Percentiles rank a stretch among this genome's conserved stretches.
Evolutionary conservation across 2,797 vertebrate genomes (phyloP).

Genomic region (Pipistrellus nathusii): DNA sequence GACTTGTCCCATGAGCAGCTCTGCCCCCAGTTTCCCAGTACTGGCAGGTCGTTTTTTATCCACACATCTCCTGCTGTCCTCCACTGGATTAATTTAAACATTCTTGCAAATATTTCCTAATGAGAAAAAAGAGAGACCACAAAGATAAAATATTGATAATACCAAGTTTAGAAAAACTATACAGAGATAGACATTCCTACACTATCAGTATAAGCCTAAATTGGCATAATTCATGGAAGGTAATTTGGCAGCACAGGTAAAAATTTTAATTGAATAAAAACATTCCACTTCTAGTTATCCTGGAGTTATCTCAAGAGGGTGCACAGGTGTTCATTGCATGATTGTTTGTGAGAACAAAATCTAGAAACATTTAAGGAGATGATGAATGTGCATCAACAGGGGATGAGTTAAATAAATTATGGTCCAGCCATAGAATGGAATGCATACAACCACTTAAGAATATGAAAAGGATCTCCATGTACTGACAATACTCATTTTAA

Average conservation of each 20-base stretch:
- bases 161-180: not conserved
- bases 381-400: not conserved
- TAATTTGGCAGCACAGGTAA: not conserved
- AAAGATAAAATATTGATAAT: not conserved
- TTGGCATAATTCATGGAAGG: not conserved
- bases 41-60: not conserved
- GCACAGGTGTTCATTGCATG: not conserved
- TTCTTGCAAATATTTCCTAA: conserved; percentile 30
- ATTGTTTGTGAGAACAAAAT: not conserved
- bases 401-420: not conserved
- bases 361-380: conserved; percentile 9
- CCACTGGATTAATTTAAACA: not conserved
- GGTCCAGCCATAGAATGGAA: not conserved
- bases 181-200: not conserved
- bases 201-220: not conserved
- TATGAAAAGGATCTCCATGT: not conserved
- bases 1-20: not conserved
- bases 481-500: not conserved
- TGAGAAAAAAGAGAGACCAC: not conserved
- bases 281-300: not conserved
- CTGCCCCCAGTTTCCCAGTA: not conserved
- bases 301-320: not conserved
- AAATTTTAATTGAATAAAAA: not conserved
- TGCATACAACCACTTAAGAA: not conserved
- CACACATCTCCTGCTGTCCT: not conserved